These are phyloP conservation scores for Leptinotarsa haldemani DNA, from an alignment of 2,888 invertebrate genomes.

Conservation along the genomic window DNA sequence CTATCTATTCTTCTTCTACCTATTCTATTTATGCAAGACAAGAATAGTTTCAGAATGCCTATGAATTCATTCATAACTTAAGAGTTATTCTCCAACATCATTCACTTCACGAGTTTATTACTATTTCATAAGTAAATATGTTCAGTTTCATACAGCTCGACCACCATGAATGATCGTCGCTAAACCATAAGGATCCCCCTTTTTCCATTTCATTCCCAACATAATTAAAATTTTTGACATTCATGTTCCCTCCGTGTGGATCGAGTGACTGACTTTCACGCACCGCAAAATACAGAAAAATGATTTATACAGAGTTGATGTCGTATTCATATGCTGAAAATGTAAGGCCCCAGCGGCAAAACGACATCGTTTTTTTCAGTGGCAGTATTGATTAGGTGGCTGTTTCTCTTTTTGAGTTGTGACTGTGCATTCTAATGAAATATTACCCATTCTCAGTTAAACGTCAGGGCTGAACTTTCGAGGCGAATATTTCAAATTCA, in stretches of 20 bases:
- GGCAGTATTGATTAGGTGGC: background rate
- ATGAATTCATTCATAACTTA: too few species aligned
- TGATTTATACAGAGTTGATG: background rate
- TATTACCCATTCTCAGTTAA: background rate
- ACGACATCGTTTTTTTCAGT: background rate
- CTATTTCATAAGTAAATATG: background rate
- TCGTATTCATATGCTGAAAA: background rate
- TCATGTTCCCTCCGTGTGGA: background rate
- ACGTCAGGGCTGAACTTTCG: background rate
- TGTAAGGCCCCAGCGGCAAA: conserved; percentile 1
- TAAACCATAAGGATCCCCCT: background rate
- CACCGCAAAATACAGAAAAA: background rate
- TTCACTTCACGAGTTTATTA: background rate
- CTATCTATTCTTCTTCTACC: too few species aligned
- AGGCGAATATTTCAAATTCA: background rate
- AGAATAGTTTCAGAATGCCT: too few species aligned
- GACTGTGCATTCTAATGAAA: background rate
- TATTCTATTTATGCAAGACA: too few species aligned
- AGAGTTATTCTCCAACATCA: background rate
- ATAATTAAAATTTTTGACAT: conserved; percentile 22
- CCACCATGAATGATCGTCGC: background rate
- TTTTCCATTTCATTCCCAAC: conserved; percentile 1
- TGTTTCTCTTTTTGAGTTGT: background rate
- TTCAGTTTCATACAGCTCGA: background rate
- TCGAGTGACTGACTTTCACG: conserved; percentile 2